phyloP scores from a whole-genome alignment of 1,140 invertebrate species.

The Papilio dardanus region DNA sequence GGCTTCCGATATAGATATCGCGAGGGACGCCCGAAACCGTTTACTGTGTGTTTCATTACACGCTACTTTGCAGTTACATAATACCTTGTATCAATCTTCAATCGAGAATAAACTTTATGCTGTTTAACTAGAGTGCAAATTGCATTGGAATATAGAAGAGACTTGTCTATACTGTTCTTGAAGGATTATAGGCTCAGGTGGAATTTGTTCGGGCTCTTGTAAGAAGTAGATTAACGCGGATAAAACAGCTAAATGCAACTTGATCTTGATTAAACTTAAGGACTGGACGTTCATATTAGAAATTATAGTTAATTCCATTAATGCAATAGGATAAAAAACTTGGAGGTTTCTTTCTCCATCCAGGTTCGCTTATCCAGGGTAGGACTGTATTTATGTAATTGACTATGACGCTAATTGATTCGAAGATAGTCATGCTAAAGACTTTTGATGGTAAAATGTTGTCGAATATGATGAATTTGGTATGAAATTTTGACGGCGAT shows the following conservation, averaged over 20 bases:
- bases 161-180: neutral
- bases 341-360: too few species aligned
- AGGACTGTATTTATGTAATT: too few species aligned
- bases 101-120: neutral
- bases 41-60: neutral
- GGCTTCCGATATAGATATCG: neutral
- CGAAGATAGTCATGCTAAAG: neutral
- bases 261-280: neutral
- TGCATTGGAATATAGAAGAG: neutral
- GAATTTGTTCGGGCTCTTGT: constrained; percentile 22
- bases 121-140: neutral
- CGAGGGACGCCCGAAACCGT: neutral
- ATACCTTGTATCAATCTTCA: neutral
- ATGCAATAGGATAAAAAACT: neutral
- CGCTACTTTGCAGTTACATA: neutral
- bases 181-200: constrained; percentile 4
- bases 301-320: neutral
- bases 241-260: neutral
- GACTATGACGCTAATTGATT: neutral
- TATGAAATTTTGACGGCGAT: neutral
- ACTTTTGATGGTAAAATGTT: neutral
- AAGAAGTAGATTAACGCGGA: neutral
- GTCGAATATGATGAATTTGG: too few species aligned
- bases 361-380: too few species aligned
- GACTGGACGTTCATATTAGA: neutral